Base-by-base conservation (phyloP, 2,113 vertebrate species). In the Muntiacus muntjak region DNA sequence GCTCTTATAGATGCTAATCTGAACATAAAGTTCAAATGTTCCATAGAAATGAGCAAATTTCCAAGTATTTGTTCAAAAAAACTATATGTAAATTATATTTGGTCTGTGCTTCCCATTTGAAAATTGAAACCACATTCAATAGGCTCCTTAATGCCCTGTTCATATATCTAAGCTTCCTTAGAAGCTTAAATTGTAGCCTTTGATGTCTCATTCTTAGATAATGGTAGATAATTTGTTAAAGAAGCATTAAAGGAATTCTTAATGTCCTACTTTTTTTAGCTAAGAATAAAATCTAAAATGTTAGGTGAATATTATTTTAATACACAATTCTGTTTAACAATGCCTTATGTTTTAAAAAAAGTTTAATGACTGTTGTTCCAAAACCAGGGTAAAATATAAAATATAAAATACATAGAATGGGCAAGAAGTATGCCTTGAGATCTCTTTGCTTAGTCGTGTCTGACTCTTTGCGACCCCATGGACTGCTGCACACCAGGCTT, bases 51-150 rank as follows among this genome's bases (percentile, higher is more conserved):
- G 79, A 79, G 83, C 45, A 81, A 57, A 96, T 90, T 81, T 95
- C 45, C 89, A 97, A 97, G 43, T 28, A 87, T 79, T 87, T 78
- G 47, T 86, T 82, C 13, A 95, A 94, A 88, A 71, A 85, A 95
- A 86, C 94, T 13, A 40, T 54, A 90, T 88, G 40, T 78, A 94
- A 87, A 58, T 87, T 92, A 64, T 94, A 79, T 94, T 96, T 85
- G 54, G 21, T 57, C 81, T 74, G 21, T 91, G 52, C 55, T 52
- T 92, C 26, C 52, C 30, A 87, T 84, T 67, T 90, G 88, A 94
- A 97, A 96, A 90, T 76, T 84, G 43, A 96, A 96, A 45, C 25
- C 74, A 92, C 12, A 74, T 82, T 87, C 33, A 89, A 16, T 86
- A 95, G 43, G 33, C 55, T 58, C 33, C 67, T 89, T 60, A 47